Evolutionary conservation across 1,140 invertebrate genomes (phyloP).

Genomic region (Riptortus pedestris): DNA sequence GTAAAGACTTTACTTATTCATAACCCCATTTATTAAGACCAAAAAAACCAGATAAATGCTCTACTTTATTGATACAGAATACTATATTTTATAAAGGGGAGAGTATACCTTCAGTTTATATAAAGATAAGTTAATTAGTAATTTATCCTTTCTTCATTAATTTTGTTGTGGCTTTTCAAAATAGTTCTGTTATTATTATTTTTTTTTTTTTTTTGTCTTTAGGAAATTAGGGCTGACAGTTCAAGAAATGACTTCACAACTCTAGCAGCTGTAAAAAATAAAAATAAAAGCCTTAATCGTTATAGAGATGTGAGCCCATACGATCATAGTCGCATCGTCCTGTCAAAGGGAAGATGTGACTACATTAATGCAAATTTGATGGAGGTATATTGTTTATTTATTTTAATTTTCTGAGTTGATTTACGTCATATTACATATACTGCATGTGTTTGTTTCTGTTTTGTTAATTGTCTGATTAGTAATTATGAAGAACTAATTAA

Average conservation of each 20-base stretch:
- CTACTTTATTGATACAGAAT: too few relatives aligned
- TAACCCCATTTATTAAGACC: too few relatives aligned
- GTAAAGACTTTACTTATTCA: too few relatives aligned
- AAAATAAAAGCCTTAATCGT: slow-evolving; percentile 74
- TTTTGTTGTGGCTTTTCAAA: too few relatives aligned
- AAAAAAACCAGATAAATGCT: too few relatives aligned
- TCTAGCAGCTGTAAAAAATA: slow-evolving; percentile 63
- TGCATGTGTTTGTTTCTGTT: too few relatives aligned
- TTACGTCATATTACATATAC: slow-evolving; percentile 17
- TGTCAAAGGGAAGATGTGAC: slow-evolving; percentile 59
- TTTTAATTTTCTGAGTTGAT: slow-evolving; percentile 19
- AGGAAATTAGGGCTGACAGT: slow-evolving; percentile 52
- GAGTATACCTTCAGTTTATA: too few relatives aligned
- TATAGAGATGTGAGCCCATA: slow-evolving; percentile 93
- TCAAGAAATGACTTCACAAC: slow-evolving; percentile 53
- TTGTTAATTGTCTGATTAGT: too few relatives aligned
- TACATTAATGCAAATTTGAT: slow-evolving; percentile 94
- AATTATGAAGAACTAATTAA: too few relatives aligned
- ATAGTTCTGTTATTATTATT: not conserved
- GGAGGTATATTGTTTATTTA: slow-evolving; percentile 46
- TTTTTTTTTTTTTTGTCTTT: slow-evolving; percentile 34
- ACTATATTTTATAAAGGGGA: too few relatives aligned
- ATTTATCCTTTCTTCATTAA: too few relatives aligned
- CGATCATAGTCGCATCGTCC: slow-evolving; percentile 79
- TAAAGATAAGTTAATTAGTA: too few relatives aligned